Percentiles rank a stretch among this genome's conserved stretches.
These are phyloP conservation scores for Ephestia elutella DNA, from an alignment of 1,140 invertebrate species.

Conservation along the genomic window DNA sequence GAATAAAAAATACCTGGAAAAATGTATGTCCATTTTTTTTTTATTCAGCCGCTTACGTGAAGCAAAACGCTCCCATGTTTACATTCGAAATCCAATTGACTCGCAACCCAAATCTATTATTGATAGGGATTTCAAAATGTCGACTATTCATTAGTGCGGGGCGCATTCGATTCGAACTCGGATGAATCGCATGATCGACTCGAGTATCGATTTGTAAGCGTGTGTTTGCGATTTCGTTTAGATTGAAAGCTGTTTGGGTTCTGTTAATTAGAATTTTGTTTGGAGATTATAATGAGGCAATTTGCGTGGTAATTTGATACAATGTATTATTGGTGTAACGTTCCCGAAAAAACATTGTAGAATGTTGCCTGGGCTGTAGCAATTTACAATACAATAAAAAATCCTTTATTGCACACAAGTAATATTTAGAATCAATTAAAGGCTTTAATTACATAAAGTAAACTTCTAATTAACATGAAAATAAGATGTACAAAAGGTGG, in stretches of 20 bases:
- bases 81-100: conserved; percentile 28
- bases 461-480: too few relatives aligned
- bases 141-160: conserved; percentile 39
- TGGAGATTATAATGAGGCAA: neutral
- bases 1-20: neutral
- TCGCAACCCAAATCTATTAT: conserved; percentile 31
- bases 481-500: too few relatives aligned
- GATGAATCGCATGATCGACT: conserved; percentile 25
- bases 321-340: too few relatives aligned
- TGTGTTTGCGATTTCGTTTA: conserved; percentile 13
- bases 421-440: too few relatives aligned
- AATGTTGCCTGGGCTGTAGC: too few relatives aligned
- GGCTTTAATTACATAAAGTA: too few relatives aligned
- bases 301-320: neutral
- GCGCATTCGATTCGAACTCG: conserved; percentile 26
- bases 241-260: neutral
- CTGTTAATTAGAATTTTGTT: conserved; percentile 1
- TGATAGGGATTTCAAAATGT: conserved; percentile 35
- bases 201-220: conserved; percentile 6
- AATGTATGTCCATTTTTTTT: neutral
- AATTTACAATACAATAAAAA: too few relatives aligned
- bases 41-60: neutral
- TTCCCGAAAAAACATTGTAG: too few relatives aligned
- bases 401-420: too few relatives aligned
- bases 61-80: conserved; percentile 11